A percentile compares a stretch with the other conserved stretches of the same genome.
Conservation (phyloP, 2,113 vertebrate species). For the Micromys minutus region DNA sequence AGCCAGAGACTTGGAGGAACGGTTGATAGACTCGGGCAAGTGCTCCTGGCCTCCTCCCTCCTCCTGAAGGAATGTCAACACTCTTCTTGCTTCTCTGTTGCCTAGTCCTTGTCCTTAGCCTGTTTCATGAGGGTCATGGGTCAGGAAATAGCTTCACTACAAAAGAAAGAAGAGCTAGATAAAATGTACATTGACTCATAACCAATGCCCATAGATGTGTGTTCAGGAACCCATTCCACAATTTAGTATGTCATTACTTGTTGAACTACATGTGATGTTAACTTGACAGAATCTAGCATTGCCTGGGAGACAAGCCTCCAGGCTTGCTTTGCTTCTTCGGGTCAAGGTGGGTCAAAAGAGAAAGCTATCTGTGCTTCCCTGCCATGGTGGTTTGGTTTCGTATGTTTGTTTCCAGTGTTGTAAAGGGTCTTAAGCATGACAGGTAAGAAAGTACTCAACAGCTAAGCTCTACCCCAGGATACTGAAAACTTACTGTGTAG, state of each 20-base stretch:
- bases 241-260: not conserved
- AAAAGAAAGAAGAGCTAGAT: not conserved
- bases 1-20: no score
- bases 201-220: not conserved
- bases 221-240: not conserved
- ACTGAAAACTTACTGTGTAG: conserved; percentile 3
- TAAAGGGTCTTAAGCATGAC: not conserved
- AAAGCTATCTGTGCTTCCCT: not conserved
- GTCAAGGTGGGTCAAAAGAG: not conserved
- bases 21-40: no score
- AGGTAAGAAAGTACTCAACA: not conserved
- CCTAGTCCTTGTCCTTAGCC: not conserved
- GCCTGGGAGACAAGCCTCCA: not conserved
- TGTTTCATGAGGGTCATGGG: not conserved
- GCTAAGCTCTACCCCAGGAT: not conserved
- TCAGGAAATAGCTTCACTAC: not conserved
- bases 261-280: not conserved
- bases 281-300: not conserved
- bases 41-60: no score
- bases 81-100: not conserved
- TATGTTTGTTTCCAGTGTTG: not conserved
- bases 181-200: not conserved
- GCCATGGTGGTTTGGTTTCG: not conserved
- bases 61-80: no score
- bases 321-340: not conserved